A percentile compares a stretch with the other conserved stretches of the same genome.
phyloP scores from a whole-genome alignment of 2,797 vertebrate species.

The Oreochromis mossambicus region DNA sequence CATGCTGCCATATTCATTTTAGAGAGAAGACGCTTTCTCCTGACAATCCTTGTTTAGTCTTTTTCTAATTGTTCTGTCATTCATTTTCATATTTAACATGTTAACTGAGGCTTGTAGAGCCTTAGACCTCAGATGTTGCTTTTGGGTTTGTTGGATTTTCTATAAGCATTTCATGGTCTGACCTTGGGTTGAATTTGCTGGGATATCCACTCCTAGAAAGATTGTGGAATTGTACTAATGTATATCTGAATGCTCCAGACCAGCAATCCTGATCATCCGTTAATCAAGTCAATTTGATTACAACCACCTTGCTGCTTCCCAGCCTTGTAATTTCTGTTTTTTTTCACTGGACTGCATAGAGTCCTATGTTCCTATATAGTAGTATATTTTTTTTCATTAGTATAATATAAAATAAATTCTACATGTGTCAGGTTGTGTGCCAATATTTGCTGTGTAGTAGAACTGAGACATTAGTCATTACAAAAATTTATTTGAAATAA shows the following conservation, averaged over 20 bases:
- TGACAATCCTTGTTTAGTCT: not conserved
- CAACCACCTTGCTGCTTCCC: not conserved
- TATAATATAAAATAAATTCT: too few relatives aligned
- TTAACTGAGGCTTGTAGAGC: not conserved
- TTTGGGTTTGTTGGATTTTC: not conserved
- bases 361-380: not conserved
- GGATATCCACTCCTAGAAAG: not conserved
- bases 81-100: not conserved
- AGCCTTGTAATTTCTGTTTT: not conserved
- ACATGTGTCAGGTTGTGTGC: too few relatives aligned
- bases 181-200: fast-evolving
- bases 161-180: not conserved
- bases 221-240: not conserved
- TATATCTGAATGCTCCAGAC: not conserved
- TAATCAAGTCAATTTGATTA: not conserved
- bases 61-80: not conserved
- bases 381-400: too few relatives aligned
- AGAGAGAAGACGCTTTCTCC: not conserved
- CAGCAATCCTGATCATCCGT: fast-evolving
- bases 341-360: fast-evolving
- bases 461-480: too few relatives aligned
- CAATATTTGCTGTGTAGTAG: too few relatives aligned
- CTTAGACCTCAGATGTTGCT: not conserved
- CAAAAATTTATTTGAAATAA: too few relatives aligned
- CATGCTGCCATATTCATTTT: fast-evolving